Evolutionary conservation across 2,888 invertebrate genomes (phyloP), one percentile per base, ranked within the genome.

Genomic region (Ormyrus labotus): DNA sequence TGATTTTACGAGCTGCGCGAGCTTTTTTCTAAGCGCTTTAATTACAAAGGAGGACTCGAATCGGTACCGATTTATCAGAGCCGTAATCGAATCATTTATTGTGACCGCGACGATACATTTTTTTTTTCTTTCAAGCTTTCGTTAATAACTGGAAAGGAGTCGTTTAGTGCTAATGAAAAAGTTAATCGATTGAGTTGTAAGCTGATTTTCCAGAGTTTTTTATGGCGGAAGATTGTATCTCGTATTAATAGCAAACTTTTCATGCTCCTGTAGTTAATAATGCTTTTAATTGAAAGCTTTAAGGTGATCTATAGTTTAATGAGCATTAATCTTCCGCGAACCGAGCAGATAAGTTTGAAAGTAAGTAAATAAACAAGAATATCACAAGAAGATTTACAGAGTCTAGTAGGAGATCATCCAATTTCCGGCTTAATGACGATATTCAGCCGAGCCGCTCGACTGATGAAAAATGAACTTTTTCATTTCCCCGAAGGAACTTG

Each of bases 41-140:
- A 57, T 57, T 11, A n/a, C n/a, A 58, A 58, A 58, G n/a, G 34
- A 2, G 34, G 6, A 34, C 13, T 10, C 3, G n/a, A 53, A 55
- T 67, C 47, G 74, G 45, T 51, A 48, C 10, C 67, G 50, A 74
- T 65, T 74, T 75, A 57, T 75, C 60, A 45, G 60, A 45, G 60
- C 7, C 0, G 8, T 67, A 19, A 67, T 75, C 50, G 11, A 65
- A 74, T 63, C 64, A 72, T 72, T 53, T 72, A 72, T 72, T 55
- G 11, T 10, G 34, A 5, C 51, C 34, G 47, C 5, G 51, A 8
- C 34, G 63, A 13, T 19, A 50, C 10, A 50, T 58, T 60, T 50
- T 60, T 60, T 11, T 0, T 7, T 67, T 34, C 4, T 50, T 47
- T 72, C 63, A 58, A 48, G 19, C 13, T 47, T 45, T 9, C 57